These are phyloP conservation scores for Solen grandis DNA, from an alignment of 1,140 invertebrate species.

Conservation along the genomic window DNA sequence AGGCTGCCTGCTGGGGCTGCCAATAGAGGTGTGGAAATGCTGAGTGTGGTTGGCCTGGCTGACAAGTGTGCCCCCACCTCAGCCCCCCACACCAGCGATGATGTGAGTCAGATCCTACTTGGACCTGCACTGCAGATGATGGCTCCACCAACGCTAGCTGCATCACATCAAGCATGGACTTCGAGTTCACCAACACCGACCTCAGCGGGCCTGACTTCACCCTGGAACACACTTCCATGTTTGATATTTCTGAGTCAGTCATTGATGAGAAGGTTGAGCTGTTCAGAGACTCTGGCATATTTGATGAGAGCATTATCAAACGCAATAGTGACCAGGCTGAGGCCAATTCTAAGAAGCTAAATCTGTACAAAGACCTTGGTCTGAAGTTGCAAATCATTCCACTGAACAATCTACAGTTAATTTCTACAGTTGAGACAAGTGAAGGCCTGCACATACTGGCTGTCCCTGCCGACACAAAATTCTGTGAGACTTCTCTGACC, in stretches of 20 bases:
- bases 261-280: conserved; percentile 24
- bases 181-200: conserved; percentile 27
- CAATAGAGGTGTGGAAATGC: background rate
- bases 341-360: background rate
- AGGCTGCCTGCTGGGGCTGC: background rate
- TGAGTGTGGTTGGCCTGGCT: background rate
- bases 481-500: background rate
- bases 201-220: conserved; percentile 21
- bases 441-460: conserved; percentile 34
- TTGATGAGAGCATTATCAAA: background rate
- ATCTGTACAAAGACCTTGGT: conserved; percentile 20
- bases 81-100: background rate
- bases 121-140: background rate
- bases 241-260: conserved; percentile 26
- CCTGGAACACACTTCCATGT: conserved; percentile 21
- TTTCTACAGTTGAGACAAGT: conserved; percentile 38
- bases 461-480: conserved; percentile 5
- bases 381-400: conserved; percentile 37
- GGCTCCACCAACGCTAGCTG: background rate
- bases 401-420: conserved; percentile 36
- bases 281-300: conserved; percentile 27
- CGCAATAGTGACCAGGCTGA: background rate
- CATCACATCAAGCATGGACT: conserved; percentile 20
- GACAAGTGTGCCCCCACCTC: background rate
- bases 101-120: background rate